Evolutionary conservation across 2,797 vertebrate species (phyloP), one percentile per base, ranked within the genome.

Genomic region (Eptatretus atami): DNA sequence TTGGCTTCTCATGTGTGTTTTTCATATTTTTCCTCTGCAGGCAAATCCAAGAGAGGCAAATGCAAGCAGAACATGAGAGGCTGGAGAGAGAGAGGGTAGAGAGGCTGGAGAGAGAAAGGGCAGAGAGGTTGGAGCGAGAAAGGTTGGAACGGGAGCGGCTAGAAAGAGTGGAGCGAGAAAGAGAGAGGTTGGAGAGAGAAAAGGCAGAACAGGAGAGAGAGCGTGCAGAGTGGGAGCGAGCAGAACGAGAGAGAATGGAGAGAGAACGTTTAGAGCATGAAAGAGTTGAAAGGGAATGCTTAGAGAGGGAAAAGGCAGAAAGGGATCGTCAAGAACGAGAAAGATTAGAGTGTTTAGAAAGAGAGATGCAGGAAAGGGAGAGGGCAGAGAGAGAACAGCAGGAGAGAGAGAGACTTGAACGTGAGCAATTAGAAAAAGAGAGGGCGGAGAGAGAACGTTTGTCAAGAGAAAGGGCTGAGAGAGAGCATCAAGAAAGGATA

Each of bases 231-330:
- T 70, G 71, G 64, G 71, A 67, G 31, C 73, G 74, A 74, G 72
- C 77, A 71, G 77, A 79, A 55, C 71, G 75, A 65, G 78, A 70
- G 72, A 65, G 71, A 66, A 64, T 66, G 63, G 72, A 67, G 74
- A 76, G 70, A 69, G 82, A 87, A 68, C 75, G 79, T 69, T 74
- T 78, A 69, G 70, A 77, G 54, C 69, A 70, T 52, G 78, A 80
- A 64, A 69, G 73, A 57, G 81, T 83, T 68, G 82, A 84, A 65
- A 79, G 83, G 63, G 81, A 82, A 67, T 77, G 75, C 25, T 79
- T 78, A 69, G 81, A 61, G n/a, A n/a, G 57, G n/a, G 81, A 61
- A n/a, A n/a, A 25, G n/a, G 69, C 78, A 73, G 78, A 80, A 69
- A 71, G 76, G 66, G 78, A 80, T 53, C 72, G 77, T 63, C 64